Evolutionary conservation across 2,888 invertebrate species (phyloP).

Genomic region (Lomographa bimaculata): DNA sequence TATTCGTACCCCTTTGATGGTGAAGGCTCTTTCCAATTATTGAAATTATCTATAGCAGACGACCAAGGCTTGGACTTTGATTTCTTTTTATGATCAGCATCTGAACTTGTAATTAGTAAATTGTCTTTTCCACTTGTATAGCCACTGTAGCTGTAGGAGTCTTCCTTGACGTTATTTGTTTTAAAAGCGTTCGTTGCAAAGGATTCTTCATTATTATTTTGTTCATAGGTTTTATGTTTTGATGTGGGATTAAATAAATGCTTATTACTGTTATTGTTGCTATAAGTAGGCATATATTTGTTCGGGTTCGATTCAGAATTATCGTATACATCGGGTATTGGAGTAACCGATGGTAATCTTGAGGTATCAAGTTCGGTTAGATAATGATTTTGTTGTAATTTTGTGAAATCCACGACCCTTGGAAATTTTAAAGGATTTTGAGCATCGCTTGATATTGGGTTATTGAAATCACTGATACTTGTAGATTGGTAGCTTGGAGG

Average conservation of each 20-base stretch:
- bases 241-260: conserved; percentile 35
- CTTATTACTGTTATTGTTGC: conserved; percentile 43
- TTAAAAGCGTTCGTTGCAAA: conserved; percentile 41
- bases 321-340: conserved; percentile 42
- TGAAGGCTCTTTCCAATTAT: conserved; percentile 53
- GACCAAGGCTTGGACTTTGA: conserved; percentile 55
- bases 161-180: conserved; percentile 34
- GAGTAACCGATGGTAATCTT: conserved; percentile 47
- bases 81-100: conserved; percentile 53
- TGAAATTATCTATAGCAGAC: conserved; percentile 45
- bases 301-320: conserved; percentile 43
- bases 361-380: conserved; percentile 55
- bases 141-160: conserved; percentile 14
- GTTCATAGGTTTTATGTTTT: conserved; percentile 40
- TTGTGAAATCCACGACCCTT: conserved; percentile 70
- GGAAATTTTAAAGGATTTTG: conserved; percentile 55
- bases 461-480: conserved; percentile 45
- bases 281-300: conserved; percentile 39
- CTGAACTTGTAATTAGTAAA: conserved; percentile 20
- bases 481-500: conserved; percentile 43
- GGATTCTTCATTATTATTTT: conserved; percentile 44
- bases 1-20: conserved; percentile 61
- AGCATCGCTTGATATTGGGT: conserved; percentile 39
- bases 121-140: conserved; percentile 24
- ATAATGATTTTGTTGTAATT: conserved; percentile 52